Base-by-base conservation (phyloP, 2,797 vertebrate genomes). In the Arnoldichthys spilopterus region DNA sequence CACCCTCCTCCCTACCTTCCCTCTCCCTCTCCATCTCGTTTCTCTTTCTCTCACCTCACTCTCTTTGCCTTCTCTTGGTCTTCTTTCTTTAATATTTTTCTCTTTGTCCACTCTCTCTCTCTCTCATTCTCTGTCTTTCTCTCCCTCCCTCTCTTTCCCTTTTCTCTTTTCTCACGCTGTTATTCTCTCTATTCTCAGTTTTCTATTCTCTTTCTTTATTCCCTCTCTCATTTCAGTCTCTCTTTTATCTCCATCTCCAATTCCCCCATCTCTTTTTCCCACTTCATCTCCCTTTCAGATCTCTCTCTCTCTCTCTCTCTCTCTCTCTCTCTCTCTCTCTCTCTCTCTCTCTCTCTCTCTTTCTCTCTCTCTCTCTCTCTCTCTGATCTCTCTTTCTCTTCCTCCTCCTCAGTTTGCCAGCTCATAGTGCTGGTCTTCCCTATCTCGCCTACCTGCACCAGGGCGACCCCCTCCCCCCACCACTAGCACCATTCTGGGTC, bases 401-500 rank as follows among this genome's bases (percentile, higher is more conserved):
- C 30, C 59, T 34, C 59, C 30, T 34, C 72, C 49, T 62, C 47
- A 30, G 79, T 80, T 79, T 85, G 83, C 78, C 80, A 78, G 47
- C 86, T 88, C 80, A 59, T 45, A 66, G 80, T 63, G 72, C 69
- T 77, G 84, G 88, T 87, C 78, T 92, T 91, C 82, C 85, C 85
- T 72, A 49, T 67, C n/a, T n/a, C 53, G 54, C 30, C 30, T 59
- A 56, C 73, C 49, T 64, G n/a, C 37, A 70, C 79, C 71, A 16
- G 87, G 88, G 84, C 71, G 81, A 83, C 86, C 81, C 88, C 51
- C 75, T 9, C 9, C 71, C 18, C 88, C 90, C 86, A 84, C 85
- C 79, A 91, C 88, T 87, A 88, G 71, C 37, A 26, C 43, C 80
- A 87, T 86, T 91, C 82, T 89, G 86, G 90, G 89, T 89, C 86